Conservation (phyloP, 2,797 vertebrate species). For the Discoglossus pictus region DNA sequence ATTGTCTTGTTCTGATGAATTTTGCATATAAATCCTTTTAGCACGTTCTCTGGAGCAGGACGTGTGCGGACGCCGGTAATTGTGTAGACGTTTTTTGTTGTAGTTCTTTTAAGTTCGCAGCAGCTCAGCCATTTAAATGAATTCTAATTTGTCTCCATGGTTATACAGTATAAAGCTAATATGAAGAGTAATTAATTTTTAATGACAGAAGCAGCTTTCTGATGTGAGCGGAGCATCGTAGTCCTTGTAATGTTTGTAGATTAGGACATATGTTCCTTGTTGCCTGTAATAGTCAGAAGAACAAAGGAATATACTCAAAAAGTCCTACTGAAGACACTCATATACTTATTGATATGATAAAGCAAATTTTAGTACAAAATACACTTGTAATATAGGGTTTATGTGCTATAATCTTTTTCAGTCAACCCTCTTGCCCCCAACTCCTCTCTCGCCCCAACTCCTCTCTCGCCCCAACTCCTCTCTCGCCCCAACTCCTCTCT, state of each 20-base stretch:
- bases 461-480: too few relatives aligned
- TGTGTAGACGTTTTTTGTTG: background rate
- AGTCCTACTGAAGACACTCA: too few relatives aligned
- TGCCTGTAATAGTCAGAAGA: conserved; percentile 1
- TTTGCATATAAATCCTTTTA: conserved; percentile 24
- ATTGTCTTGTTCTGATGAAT: conserved; percentile 45
- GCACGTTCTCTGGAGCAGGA: too few relatives aligned
- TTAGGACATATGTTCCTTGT: conserved; percentile 8
- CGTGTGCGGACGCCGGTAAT: background rate
- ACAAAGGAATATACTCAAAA: too few relatives aligned
- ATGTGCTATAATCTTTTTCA: too few relatives aligned
- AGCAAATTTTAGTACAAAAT: too few relatives aligned
- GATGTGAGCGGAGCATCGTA: conserved; percentile 4
- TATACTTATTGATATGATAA: too few relatives aligned
- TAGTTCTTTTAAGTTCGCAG: conserved; percentile 1
- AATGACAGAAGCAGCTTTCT: conserved; percentile 1
- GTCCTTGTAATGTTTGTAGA: conserved; percentile 1
- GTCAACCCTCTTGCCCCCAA: too few relatives aligned
- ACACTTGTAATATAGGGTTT: too few relatives aligned
- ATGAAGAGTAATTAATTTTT: conserved; percentile 40
- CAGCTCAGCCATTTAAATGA: conserved; percentile 1
- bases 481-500: too few relatives aligned
- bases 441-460: too few relatives aligned
- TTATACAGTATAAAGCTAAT: conserved; percentile 15
- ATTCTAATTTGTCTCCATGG: conserved; percentile 24